Base-by-base conservation (phyloP, 2,797 vertebrate genomes). In the Eupleurogrammus muticus region DNA sequence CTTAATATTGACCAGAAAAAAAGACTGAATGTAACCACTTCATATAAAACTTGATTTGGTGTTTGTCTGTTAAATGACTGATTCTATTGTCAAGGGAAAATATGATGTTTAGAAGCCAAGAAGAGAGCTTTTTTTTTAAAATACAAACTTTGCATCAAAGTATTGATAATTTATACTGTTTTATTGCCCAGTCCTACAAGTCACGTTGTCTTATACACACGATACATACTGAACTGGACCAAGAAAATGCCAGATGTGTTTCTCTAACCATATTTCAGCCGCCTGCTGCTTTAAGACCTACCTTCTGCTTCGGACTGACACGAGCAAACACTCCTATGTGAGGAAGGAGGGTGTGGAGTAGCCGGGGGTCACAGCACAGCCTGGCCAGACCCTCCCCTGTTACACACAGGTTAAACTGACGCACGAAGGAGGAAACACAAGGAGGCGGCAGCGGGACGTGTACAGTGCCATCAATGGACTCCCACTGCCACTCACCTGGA, bases 221-320 rank as follows among this genome's bases (percentile, higher is more conserved):
- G 5, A 38, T 19, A 12, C 24, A 53, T 5, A 75, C 20, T 17
- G 7, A 1, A 50, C 16, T 1, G 44, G 12, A 59, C 7, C 24
- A 24, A 53, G 11, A 60, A 35, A 42, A n/a, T 24, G 8, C 14
- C 32, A 19, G 10, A 9, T 50, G 13, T 21, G 34, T 35, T 40
- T 5, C 16, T 47, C 44, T 21, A 13, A 32, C 32, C 0, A 9
- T 32, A 40, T 64, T 42, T 55, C 28, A 32, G 58, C 20, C 21
- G 2, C 4, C 2, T 24, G 47, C 16, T 53, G n/a, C 40, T 48
- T 38, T 28, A 51, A 6, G 20, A 59, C 92, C 16, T 68, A 97
- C 97, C 96, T 99, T 99, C 84, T 99, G 98, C 90, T 98, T 99
- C 2, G 98, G 98, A 63, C 96, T 97, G 80, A 99, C 98, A 0